These are phyloP conservation scores for Desoria tigrina DNA, from an alignment of 2,888 invertebrate species.

Conservation along the genomic window DNA sequence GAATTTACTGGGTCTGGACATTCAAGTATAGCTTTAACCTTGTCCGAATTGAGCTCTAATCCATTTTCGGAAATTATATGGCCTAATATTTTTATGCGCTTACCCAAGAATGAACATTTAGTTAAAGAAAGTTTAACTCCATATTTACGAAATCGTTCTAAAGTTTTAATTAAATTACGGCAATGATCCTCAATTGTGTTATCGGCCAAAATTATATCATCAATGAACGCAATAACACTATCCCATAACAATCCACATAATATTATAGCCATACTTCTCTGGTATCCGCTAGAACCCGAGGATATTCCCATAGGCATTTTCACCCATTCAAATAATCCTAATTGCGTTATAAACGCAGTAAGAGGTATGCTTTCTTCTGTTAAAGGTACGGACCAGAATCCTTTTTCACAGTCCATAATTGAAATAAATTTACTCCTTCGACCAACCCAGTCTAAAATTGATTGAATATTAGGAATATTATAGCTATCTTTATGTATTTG, in stretches of 20 bases:
- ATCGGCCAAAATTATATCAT: constrained; percentile 23
- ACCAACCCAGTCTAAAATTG: constrained; percentile 31
- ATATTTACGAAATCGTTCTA: constrained; percentile 19
- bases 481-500: constrained; percentile 22
- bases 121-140: constrained; percentile 11
- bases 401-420: constrained; percentile 22
- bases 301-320: constrained; percentile 20
- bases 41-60: constrained; percentile 1
- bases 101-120: not conserved
- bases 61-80: constrained; percentile 13
- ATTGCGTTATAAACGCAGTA: constrained; percentile 21
- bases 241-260: constrained; percentile 25
- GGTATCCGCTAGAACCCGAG: constrained; percentile 10
- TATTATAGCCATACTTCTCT: constrained; percentile 11
- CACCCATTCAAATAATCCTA: constrained; percentile 24
- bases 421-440: constrained; percentile 5
- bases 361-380: constrained; percentile 21
- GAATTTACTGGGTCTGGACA: not conserved
- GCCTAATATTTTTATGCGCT: constrained; percentile 16
- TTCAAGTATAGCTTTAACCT: constrained; percentile 2
- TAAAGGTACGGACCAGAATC: constrained; percentile 26
- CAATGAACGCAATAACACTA: constrained; percentile 16
- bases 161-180: not conserved
- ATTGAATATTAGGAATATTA: constrained; percentile 22
- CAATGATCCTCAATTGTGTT: constrained; percentile 15